Evolutionary conservation across 2,888 invertebrate genomes (phyloP).

Genomic region (Gasteruption jaculator): DNA sequence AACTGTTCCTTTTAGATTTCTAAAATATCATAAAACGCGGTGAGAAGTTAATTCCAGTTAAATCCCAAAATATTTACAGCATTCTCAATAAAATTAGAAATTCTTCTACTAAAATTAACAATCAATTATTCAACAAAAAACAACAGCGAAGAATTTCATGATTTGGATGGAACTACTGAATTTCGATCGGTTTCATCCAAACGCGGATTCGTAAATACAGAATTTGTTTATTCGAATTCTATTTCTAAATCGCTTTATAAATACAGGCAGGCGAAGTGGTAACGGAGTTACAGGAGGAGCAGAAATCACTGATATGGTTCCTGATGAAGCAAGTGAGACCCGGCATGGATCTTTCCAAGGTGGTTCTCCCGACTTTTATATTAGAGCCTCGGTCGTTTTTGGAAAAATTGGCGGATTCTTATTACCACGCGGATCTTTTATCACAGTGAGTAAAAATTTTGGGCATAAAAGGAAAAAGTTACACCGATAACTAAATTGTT

Average conservation of each 20-base stretch:
- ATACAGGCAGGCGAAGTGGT: slow-evolving; percentile 77
- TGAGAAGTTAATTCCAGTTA: no score
- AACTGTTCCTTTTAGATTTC: no score
- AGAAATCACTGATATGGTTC: slow-evolving; percentile 92
- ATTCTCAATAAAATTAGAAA: no score
- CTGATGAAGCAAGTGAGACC: slow-evolving; percentile 92
- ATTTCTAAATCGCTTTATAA: slow-evolving; percentile 1
- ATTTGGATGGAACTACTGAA: no score
- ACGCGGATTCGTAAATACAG: no score
- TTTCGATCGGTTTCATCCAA: no score
- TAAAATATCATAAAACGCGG: no score
- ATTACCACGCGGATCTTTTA: slow-evolving; percentile 89
- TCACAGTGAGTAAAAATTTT: slow-evolving; percentile 61
- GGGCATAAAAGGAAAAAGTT: background rate
- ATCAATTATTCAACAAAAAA: no score
- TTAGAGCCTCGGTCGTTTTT: slow-evolving; percentile 90
- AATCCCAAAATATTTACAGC: no score
- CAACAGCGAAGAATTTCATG: no score
- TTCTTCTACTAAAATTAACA: no score
- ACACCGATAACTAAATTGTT: background rate
- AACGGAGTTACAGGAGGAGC: slow-evolving; percentile 90
- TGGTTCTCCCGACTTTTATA: slow-evolving; percentile 91
- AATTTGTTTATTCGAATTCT: no score
- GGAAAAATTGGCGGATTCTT: slow-evolving; percentile 89
- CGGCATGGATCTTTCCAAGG: slow-evolving; percentile 93